phyloP scores from a whole-genome alignment of 2,888 invertebrate genomes.

The Gari tellinella region DNA sequence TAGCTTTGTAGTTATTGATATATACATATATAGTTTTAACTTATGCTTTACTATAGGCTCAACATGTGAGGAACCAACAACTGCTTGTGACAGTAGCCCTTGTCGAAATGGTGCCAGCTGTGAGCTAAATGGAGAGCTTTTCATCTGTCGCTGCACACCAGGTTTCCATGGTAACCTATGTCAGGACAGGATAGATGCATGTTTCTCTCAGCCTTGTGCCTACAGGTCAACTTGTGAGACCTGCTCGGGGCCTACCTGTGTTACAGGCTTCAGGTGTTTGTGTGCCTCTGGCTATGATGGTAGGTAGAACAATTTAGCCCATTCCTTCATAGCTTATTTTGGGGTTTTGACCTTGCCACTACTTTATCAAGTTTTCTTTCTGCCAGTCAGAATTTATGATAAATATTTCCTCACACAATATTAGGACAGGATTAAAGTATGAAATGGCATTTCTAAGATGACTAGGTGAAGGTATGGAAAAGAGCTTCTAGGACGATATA shows the following conservation, averaged over 20 bases:
- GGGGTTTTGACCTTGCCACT: too few species aligned
- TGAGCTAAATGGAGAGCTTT: conserved; percentile 82
- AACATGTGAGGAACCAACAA: conserved; percentile 67
- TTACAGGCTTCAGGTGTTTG: conserved; percentile 26
- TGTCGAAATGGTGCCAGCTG: conserved; percentile 75
- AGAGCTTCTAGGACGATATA: too few species aligned
- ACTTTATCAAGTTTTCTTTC: too few species aligned
- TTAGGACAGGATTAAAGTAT: too few species aligned
- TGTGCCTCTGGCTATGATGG: conserved; percentile 51
- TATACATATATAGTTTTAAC: too few species aligned
- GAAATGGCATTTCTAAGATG: too few species aligned
- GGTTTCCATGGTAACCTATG: conserved; percentile 98
- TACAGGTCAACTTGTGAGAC: conserved; percentile 94
- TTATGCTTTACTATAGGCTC: conserved; percentile 84
- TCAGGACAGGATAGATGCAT: conserved; percentile 98
- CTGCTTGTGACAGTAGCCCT: conserved; percentile 73
- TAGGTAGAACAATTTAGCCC: conserved; percentile 8
- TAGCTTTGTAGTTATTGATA: too few species aligned
- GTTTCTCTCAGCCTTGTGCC: conserved; percentile 98
- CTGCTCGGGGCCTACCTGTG: conserved; percentile 37
- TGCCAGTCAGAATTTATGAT: too few species aligned
- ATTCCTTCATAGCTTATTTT: too few species aligned
- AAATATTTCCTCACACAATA: too few species aligned
- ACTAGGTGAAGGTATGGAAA: too few species aligned
- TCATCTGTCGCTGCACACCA: conserved; percentile 94